Base-by-base conservation (phyloP, 2,888 invertebrate genomes). In the Cheilosia vulpina region DNA sequence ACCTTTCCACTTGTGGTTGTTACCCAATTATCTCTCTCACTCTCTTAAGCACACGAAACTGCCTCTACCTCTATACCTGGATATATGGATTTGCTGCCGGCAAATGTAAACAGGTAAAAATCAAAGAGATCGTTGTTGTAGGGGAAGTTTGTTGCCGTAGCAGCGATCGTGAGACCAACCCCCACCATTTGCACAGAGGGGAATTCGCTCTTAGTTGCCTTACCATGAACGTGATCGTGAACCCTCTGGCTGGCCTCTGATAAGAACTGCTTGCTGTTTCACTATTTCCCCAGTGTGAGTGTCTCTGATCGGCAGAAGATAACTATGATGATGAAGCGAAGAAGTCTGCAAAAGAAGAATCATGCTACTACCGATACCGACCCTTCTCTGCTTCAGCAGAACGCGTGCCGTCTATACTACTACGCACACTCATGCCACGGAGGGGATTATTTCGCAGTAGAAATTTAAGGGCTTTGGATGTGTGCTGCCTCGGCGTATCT, bases 1-100 rank as follows among this genome's bases (percentile, higher is more conserved):
- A 92, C 92, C 90, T 90, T 90, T 89, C 87, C 87, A 87, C 72
- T 80, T 77, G 81, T 41, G 77, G 60, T 24, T 52, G 38, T 17
- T 38, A 13, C 11, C 17, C 19, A 31, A 2, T 9, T 7, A 9
- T 41, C 58, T 85, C 85, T 85, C 81, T 85, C 63, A 76, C 68
- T 76, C 81, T 85, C 85, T 85, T 80, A n/a, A 43, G 43, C 21
- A 9, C 11, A n/a, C 7, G 3, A 43, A 43, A 43, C 15, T n/a
- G 1, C 1, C 9, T 63, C 7, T n/a, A 19, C n/a, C 6, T 63
- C 15, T 60, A 62, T n/a, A n/a, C 15, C 17, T 41, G 34, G 45
- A 4, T 27, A 31, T n/a, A 9, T 6, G 45, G 7, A 17, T 9
- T 9, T 17, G 2, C 17, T 43, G 31, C 60, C 53, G 65, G 50